A percentile compares a stretch with the other conserved stretches of the same genome.
phyloP scores from a whole-genome alignment of 2,888 invertebrate genomes.

The Eilema griseolum region DNA sequence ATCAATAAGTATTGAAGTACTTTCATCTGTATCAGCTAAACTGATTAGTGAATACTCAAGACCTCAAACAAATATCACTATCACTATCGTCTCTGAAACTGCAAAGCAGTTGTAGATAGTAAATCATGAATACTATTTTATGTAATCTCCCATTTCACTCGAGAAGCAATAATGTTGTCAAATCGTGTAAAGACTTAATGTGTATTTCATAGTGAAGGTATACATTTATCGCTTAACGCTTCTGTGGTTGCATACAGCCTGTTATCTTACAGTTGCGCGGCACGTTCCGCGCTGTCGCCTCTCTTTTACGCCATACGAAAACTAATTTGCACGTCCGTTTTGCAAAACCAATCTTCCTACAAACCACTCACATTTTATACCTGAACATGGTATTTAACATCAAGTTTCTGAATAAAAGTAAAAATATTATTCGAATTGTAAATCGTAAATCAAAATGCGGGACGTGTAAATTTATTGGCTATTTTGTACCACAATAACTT shows the following conservation, averaged over 20 bases:
- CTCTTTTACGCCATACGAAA: constrained; percentile 70
- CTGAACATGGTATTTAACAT: constrained; percentile 31
- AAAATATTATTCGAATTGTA: neutral
- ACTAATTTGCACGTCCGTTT: constrained; percentile 70
- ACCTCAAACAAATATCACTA: neutral
- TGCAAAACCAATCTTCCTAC: constrained; percentile 62
- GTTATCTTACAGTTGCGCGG: constrained; percentile 70
- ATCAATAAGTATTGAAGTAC: neutral
- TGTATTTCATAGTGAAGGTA: constrained; percentile 39
- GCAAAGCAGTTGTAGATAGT: neutral
- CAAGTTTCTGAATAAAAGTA: constrained; percentile 28
- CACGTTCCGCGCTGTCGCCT: constrained; percentile 76
- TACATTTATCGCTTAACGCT: constrained; percentile 60
- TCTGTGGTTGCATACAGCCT: constrained; percentile 59
- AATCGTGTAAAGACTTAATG: constrained; percentile 16
- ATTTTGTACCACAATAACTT: neutral
- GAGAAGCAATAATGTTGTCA: constrained; percentile 9
- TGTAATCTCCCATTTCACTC: neutral
- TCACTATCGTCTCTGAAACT: neutral
- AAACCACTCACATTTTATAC: constrained; percentile 41
- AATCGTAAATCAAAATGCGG: neutral
- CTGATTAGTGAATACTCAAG: neutral
- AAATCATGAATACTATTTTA: neutral
- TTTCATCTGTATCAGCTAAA: neutral
- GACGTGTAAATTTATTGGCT: neutral